Evolutionary conservation across 1,140 invertebrate genomes (phyloP).

Genomic region (Aphelinus atriplicis): DNA sequence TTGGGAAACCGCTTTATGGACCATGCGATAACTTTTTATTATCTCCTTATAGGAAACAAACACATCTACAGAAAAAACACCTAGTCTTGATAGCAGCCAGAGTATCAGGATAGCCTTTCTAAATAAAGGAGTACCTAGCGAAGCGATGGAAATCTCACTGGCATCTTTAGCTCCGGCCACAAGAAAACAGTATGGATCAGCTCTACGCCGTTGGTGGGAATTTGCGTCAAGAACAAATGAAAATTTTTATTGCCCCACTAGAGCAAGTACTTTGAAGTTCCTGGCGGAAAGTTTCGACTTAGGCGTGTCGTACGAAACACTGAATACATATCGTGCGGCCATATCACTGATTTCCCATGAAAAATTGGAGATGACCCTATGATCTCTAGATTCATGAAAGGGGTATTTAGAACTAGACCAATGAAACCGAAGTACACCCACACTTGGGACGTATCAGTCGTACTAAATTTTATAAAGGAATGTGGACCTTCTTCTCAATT

Average conservation of each 20-base stretch:
- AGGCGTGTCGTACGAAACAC: conserved; percentile 8
- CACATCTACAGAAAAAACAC: conserved; percentile 6
- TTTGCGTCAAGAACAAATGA: background rate
- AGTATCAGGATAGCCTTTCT: conserved; percentile 24
- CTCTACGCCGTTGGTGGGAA: conserved; percentile 27
- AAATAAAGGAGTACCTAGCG: conserved; percentile 22
- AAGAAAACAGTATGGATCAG: conserved; percentile 38
- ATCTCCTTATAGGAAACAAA: conserved; percentile 17
- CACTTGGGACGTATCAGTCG: background rate
- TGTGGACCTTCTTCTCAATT: background rate
- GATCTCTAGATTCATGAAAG: conserved; percentile 19
- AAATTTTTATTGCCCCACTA: background rate
- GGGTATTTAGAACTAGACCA: background rate
- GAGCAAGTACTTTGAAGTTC: background rate
- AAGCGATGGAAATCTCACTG: conserved; percentile 30
- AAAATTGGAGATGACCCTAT: background rate
- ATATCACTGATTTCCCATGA: background rate
- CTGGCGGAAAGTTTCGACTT: background rate
- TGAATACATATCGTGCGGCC: conserved; percentile 6
- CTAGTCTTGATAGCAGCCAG: conserved; percentile 14
- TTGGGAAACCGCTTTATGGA: background rate
- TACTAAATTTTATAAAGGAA: background rate
- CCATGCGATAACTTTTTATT: conserved; percentile 20
- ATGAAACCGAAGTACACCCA: conserved; percentile 6
- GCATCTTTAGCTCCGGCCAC: conserved; percentile 33